Base-by-base conservation (phyloP, 2,888 invertebrate species). In the Augiades crinisus region DNA sequence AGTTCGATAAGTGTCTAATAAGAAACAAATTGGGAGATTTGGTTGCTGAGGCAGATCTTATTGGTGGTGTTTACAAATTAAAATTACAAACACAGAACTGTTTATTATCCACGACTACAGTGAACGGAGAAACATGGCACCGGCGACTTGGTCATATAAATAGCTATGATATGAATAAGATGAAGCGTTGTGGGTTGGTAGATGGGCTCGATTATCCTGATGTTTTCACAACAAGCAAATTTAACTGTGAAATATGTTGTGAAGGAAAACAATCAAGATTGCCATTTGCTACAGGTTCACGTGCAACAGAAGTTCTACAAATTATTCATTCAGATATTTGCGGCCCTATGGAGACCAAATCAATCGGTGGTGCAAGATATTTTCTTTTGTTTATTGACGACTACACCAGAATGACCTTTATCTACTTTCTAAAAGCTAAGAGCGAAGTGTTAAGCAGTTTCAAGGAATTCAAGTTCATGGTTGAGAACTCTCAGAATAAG, bases 231-330 rank as follows among this genome's bases (percentile, higher is more conserved):
- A 50, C 36, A 4, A 31, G 24, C 5, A 60, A 55, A 16, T 38
- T 36, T 4, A 56, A n/a, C 4, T 62, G 61, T 38, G 24, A 37
- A 27, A 19, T 54, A 5, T 63, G 63, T 27, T 57, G 62, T 43
- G 59, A 60, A 22, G 62, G 62, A 0, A 65, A 65, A 17, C 64
- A 62, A 30, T 47, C 47, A 6, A 41, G 57, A 12, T 31, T 57
- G 40, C 59, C 62, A 7, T 64, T 63, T 52, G 43, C 49, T 13
- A 36, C 1, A 2, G 43, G 49, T 43, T 16, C 51, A 14, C 47
- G 27, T 16, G 47, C 13, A 8, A 44, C 34, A 22, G 16, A 49
- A 34, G 5, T 36, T 12, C 43, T 55, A n/a, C 52, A 55, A 17
- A 17, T 53, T 5, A 14, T 63, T 1, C 59, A 63, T 12, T 27